Conservation (phyloP, 2,113 vertebrate genomes). For the Istiophorus platypterus region DNA sequence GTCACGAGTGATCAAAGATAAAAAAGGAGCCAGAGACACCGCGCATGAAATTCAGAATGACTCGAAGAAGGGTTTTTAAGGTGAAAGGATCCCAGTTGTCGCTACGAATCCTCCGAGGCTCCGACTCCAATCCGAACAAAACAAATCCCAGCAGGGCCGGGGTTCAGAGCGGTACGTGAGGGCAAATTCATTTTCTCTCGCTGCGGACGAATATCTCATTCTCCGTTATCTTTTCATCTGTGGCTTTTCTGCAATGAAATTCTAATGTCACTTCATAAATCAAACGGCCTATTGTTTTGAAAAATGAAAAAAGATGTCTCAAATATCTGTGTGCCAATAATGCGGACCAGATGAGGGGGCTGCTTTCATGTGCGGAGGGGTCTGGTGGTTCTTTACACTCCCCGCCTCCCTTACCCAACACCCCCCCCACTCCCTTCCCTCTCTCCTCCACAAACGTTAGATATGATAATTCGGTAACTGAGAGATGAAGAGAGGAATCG, state of each 20-base stretch:
- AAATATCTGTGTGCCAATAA: slow-evolving; percentile 88
- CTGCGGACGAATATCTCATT: slow-evolving; percentile 69
- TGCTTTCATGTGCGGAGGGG: slow-evolving; percentile 83
- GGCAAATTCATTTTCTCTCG: slow-evolving; percentile 63
- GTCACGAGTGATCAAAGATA: slow-evolving; percentile 30
- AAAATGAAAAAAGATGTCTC: slow-evolving; percentile 87
- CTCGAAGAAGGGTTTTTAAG: slow-evolving; percentile 11
- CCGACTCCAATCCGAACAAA: slow-evolving; percentile 8
- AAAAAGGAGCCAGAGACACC: neutral
- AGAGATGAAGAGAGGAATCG: neutral
- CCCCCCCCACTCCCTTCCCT: no score
- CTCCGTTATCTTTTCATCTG: slow-evolving; percentile 85
- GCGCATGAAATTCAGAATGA: neutral
- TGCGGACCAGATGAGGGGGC: slow-evolving; percentile 84
- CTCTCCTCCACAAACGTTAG: slow-evolving; percentile 41
- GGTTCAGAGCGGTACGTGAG: slow-evolving; percentile 51
- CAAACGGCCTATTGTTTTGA: slow-evolving; percentile 89
- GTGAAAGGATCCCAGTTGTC: slow-evolving; percentile 6
- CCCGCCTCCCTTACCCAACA: neutral
- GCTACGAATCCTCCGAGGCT: neutral
- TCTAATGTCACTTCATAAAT: slow-evolving; percentile 89
- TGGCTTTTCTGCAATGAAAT: slow-evolving; percentile 85
- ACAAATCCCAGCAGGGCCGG: slow-evolving; percentile 3
- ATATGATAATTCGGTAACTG: slow-evolving; percentile 50
- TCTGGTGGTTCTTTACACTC: slow-evolving; percentile 59